Conservation (phyloP, 2,797 vertebrate genomes). For the Scarus forsteni region DNA sequence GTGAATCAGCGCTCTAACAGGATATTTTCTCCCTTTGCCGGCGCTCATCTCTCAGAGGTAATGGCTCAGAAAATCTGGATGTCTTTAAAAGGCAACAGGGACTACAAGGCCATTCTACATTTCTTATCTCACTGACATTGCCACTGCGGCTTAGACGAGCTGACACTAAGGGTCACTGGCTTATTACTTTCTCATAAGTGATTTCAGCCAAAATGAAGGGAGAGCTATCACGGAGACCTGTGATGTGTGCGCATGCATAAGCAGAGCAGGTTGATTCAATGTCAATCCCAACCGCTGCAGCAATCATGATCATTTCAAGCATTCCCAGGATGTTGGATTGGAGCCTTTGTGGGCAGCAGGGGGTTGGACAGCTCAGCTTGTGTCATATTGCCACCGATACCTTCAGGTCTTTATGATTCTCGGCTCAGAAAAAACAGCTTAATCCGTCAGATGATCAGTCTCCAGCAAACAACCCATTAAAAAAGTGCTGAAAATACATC, state of each 20-base stretch:
- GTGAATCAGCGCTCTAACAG: conserved; percentile 69
- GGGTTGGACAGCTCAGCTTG: conserved; percentile 34
- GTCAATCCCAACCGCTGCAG: conserved; percentile 24
- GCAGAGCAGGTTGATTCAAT: conserved; percentile 23
- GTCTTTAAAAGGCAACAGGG: conserved; percentile 81
- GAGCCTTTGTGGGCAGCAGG: conserved; percentile 13
- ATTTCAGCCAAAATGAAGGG: conserved; percentile 28
- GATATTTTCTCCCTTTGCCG: conserved; percentile 72
- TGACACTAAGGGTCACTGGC: conserved; percentile 56
- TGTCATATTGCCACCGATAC: conserved; percentile 19
- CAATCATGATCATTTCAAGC: conserved; percentile 51
- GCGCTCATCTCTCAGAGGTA: conserved; percentile 81
- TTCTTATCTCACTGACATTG: conserved; percentile 62
- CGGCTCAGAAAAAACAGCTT: conserved; percentile 25
- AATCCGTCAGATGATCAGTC: conserved; percentile 36
- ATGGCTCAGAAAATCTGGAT: conserved; percentile 83
- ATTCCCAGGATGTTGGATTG: conserved; percentile 37
- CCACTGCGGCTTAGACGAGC: conserved; percentile 54
- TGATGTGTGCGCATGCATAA: conserved; percentile 9
- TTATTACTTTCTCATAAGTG: conserved; percentile 53
- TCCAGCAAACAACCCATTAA: conserved; percentile 39
- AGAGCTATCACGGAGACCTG: conserved; percentile 43
- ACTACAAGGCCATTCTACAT: conserved; percentile 71
- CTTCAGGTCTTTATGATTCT: conserved; percentile 27
- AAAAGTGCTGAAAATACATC: conserved; percentile 54